Evolutionary conservation across 2,888 invertebrate genomes (phyloP), one percentile per base, ranked within the genome.

Genomic region (Sinhomidia bicolor): DNA sequence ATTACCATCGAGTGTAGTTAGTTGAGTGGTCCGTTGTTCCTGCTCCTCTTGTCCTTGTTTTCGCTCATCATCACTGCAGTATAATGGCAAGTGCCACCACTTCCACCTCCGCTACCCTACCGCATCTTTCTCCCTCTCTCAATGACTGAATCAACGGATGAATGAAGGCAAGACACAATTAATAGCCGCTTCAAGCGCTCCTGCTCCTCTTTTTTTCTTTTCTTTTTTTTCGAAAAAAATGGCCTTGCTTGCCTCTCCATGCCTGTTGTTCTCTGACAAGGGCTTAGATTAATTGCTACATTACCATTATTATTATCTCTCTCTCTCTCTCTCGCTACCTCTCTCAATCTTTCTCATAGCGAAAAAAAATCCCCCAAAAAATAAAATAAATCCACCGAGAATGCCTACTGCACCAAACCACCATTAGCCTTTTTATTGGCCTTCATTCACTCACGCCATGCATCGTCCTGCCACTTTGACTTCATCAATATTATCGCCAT

Each of bases 271-370:
- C 51, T 51, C 51, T 91, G 91, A 89, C 91, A 90, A 81, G 80
- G 74, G 90, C 84, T 88, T 90, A 90, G 90, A 90, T 91, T 91
- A 91, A 91, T 91, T 91, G 89, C 88, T 88, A 82, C 89, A 90
- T 90, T 90, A 90, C 89, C 68, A 68, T 68, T 68, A 68, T 68
- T 80, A 79, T 85, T 29, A 44, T 54, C 54, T 7, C 41, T 29
- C 51, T 23, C 20, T 62, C 36, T 14, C 29, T 41, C n/a, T 51
- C 68, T 78, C 78, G 17, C 47, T 60, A 17, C 57, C 32, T 7
- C 47, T 26, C 26, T 79, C 26, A 4, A 20, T 7, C 23, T 51
- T 76, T 26, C 9, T 6, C 36, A 29, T 44, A 23, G n/a, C n/a
- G n/a, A n/a, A n/a, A n/a, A n/a, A n/a, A 26, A 76, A 57, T 57